A percentile compares a stretch with the other conserved stretches of the same genome.
phyloP scores from a whole-genome alignment of 2,888 invertebrate species.

The Eurytoma adleriae region DNA sequence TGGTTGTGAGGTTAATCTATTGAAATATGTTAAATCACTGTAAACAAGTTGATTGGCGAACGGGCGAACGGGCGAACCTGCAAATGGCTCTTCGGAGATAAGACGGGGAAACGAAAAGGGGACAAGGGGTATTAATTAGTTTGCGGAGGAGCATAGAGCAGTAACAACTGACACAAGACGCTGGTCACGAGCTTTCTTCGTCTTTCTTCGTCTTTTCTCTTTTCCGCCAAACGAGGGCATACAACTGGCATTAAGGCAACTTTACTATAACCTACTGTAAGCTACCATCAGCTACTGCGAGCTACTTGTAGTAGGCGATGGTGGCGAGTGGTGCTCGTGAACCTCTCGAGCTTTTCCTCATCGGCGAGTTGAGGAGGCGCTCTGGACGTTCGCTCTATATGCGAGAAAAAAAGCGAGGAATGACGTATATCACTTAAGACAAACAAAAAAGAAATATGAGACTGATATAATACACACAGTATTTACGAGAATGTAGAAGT shows the following conservation, averaged over 20 bases:
- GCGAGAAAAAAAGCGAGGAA: slow-evolving; percentile 30
- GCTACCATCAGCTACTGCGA: not conserved
- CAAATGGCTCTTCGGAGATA: not conserved
- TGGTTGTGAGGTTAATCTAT: slow-evolving; percentile 74
- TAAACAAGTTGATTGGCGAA: slow-evolving; percentile 26
- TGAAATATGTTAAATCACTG: slow-evolving; percentile 66
- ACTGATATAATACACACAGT: slow-evolving; percentile 74
- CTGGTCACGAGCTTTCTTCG: not conserved
- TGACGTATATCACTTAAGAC: slow-evolving; percentile 51
- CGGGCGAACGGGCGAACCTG: slow-evolving; percentile 5
- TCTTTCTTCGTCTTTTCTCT: slow-evolving; percentile 49
- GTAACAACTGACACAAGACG: slow-evolving; percentile 1
- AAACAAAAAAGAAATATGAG: slow-evolving; percentile 68
- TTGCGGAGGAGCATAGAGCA: not conserved
- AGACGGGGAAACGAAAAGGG: not conserved
- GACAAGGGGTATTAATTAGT: not conserved
- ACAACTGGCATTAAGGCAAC: slow-evolving; percentile 73
- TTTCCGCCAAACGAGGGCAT: slow-evolving; percentile 62
- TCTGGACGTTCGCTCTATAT: slow-evolving; percentile 28
- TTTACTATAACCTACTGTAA: slow-evolving; percentile 47
- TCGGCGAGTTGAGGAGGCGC: slow-evolving; percentile 8
- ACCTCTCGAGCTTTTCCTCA: slow-evolving; percentile 34
- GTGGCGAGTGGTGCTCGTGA: slow-evolving; percentile 37
- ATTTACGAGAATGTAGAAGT: slow-evolving; percentile 70
- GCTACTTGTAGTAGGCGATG: slow-evolving; percentile 54